Conservation (phyloP, 2,888 invertebrate species). For the Prosopocoilus inquinatus region DNA sequence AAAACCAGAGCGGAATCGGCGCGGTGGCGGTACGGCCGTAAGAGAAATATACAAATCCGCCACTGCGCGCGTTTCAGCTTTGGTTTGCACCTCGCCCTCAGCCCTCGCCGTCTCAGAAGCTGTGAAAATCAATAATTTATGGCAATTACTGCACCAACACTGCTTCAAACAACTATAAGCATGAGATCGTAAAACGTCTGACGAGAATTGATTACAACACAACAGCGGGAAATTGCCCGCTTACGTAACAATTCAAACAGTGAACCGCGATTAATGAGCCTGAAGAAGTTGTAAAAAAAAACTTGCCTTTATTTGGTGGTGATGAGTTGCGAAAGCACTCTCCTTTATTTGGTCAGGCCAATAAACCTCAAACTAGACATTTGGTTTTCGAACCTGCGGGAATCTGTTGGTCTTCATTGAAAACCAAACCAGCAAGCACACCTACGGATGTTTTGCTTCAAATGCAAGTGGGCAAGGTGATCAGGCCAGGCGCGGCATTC, state of each 20-base stretch:
- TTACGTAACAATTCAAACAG: conserved; percentile 2
- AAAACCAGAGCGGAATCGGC: no score
- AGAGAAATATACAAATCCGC: no score
- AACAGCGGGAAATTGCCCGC: background rate
- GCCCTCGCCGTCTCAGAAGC: no score
- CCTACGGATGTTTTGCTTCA: conserved; percentile 13
- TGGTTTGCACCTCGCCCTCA: no score
- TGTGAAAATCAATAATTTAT: no score
- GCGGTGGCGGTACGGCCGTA: no score
- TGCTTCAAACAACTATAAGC: background rate
- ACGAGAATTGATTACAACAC: background rate
- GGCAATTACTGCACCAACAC: no score
- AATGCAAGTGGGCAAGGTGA: conserved; percentile 14
- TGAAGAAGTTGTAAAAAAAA: background rate
- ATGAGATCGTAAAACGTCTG: background rate
- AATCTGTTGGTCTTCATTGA: no score
- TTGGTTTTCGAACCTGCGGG: no score
- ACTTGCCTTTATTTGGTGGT: background rate
- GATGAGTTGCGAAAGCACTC: background rate
- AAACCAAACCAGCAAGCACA: conserved; percentile 4
- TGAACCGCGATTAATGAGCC: background rate
- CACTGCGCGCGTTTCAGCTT: no score
- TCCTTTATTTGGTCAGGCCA: no score
- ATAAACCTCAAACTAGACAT: no score
- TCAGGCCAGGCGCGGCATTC: conserved; percentile 13